Evolutionary conservation across 2,113 vertebrate genomes (phyloP), one percentile per base, ranked within the genome.

Genomic region (Martes martes): DNA sequence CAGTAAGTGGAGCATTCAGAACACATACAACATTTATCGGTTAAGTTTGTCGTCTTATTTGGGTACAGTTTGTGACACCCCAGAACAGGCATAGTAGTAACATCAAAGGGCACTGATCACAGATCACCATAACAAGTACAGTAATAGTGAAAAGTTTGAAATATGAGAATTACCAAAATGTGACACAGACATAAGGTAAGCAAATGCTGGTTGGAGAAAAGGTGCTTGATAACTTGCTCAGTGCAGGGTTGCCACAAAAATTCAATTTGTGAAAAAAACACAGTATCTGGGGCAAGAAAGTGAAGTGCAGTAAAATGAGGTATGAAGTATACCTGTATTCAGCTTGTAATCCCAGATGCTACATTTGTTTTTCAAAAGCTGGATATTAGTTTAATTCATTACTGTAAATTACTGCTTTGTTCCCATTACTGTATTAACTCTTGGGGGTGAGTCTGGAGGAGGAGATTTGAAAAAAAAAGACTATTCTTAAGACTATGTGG

Each of bases 331-430:
- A 42, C 74, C 42, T 78, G 26, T 47, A 47, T 78, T 89, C 19
- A 91, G 0, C 15, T 94, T 42, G 18, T 45, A 89, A 63, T 9
- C 50, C 63, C 21, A 92, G 36, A 79, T 94, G 42, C 10, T 65
- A 67, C 13, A 55, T 94, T 97, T 91, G 4, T 63, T 95, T 92
- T 92, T 87, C 18, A 89, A 65, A 95, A 89, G 11, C 16, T 95
- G 55, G 81, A 31, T 97, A 39, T 63, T 93, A 92, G 8, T 94
- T 91, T 95, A 89, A 57, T 89, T 81, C 21, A 81, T 94, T 81
- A 85, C 2, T 47, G 31, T 93, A 88, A 89, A 67, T 81, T 94
- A 39, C 26, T 89, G 57, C 7, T 76, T 92, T 97, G 23, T 94
- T 96, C 61, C 36, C 18, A 11, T 85, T 86, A 65, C 26, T 57